Conservation (phyloP, 1,140 invertebrate species). For the Akabosia matsudoensis region DNA sequence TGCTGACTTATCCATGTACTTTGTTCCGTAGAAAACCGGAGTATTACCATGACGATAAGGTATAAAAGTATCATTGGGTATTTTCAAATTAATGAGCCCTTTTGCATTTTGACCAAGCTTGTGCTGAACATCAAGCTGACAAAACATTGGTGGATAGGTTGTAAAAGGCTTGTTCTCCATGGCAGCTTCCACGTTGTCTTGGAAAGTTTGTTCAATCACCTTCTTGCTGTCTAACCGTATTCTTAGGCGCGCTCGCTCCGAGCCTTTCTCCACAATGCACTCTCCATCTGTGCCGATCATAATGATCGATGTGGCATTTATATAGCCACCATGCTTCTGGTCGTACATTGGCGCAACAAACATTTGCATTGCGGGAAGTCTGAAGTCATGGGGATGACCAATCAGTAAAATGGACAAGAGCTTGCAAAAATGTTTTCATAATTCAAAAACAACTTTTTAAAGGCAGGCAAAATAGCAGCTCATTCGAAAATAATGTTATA, state of each 20-base stretch:
- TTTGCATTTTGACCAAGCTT: background rate
- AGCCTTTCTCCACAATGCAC: background rate
- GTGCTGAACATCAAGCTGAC: background rate
- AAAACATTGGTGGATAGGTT: background rate
- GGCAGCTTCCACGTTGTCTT: background rate
- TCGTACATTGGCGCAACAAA: constrained; percentile 1
- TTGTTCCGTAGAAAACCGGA: too few relatives aligned
- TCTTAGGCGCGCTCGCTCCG: background rate
- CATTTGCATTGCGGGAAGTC: background rate
- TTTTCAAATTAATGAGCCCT: background rate
- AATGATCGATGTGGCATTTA: background rate
- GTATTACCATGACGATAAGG: too few relatives aligned
- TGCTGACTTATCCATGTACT: too few relatives aligned
- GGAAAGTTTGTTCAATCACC: background rate
- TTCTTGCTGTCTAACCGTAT: background rate
- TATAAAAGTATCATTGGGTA: background rate
- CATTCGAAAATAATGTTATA: background rate
- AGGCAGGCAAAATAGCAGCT: background rate
- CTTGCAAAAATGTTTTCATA: background rate
- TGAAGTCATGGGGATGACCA: background rate
- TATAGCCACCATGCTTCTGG: background rate
- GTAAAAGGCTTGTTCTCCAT: background rate
- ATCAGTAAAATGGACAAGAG: constrained; percentile 8
- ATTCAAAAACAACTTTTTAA: background rate
- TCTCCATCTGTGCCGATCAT: constrained; percentile 2